Base-by-base conservation (phyloP, 2,888 invertebrate species). In the Priocnemis perturbator region DNA sequence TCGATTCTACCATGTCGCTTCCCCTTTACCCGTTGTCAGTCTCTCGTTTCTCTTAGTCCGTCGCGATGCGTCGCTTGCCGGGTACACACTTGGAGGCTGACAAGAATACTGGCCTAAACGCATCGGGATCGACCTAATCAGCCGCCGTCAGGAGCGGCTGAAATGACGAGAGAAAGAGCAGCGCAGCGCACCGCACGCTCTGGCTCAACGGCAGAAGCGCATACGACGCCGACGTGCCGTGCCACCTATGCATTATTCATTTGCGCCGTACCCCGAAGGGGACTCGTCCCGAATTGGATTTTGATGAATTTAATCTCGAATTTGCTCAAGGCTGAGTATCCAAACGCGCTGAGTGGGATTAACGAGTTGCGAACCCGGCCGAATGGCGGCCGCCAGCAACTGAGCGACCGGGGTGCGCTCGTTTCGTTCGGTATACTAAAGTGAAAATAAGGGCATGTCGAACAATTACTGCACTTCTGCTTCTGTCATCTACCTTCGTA, bases 261-360 rank as follows among this genome's bases (percentile, higher is more conserved):
- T 76, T 79, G 79, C 76, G 73, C 81, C 74, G 73, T 79, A 80
- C 81, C 82, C 86, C 76, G 76, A 74, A 83, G 85, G 83, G 75
- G 74, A 78, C 82, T 78, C 79, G 74, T 77, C 68, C 79, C 77
- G 84, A 83, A 87, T 87, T 88, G 87, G 86, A 88, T 87, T 87
- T 85, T 87, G 87, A 88, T 88, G 87, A 88, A 88, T 89, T 89
- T 88, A 88, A 89, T 89, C 88, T 88, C 78, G 84, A 86, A 77
- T 85, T 81, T 81, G 84, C 86, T 83, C 75, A 80, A 71, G 84
- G 86, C 84, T 78, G 62, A 61, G 63, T 15, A 19, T 50, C 14
- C 59, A 62, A 65, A 73, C 70, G 65, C 78, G 74, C 67, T 61
- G 69, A 75, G 71, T 71, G 69, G 81, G 81, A 86, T 87, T 87